Evolutionary conservation across 2,113 vertebrate species (phyloP), one percentile per base, ranked within the genome.

Genomic region (Rallus limicola): DNA sequence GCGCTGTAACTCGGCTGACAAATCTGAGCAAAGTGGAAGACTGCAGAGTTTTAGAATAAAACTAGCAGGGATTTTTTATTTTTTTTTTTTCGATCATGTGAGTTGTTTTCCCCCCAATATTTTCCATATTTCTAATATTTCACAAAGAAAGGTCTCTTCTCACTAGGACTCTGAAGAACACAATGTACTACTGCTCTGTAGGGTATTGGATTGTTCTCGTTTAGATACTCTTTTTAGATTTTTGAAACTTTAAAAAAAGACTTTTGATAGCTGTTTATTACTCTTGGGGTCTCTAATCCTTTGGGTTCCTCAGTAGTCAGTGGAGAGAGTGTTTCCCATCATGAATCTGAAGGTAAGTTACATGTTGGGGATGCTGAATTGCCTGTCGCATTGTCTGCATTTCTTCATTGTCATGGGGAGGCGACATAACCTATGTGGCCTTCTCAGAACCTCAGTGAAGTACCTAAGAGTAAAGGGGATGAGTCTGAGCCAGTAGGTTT

Each of bases 31-130:
- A 40, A 95, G 52, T 94, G 56, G 60, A 90, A 95, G 81, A 65
- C 74, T 80, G 56, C 81, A 79, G 79, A 92, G 58, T 59, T 77
- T 90, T 97, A 70, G 34, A 94, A 82, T 81, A 76, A 92, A 94
- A 89, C 88, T 89, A 59, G 26, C 34, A 67, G 77, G 81, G 40
- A 56, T 65, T 46, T 85, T 50, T 15, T 52, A 17, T 67, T 59
- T 69, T 46, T 50, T 15, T 56, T 67, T 59, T 34, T 76, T 34
- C 20, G 75, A 46, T 90, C 7, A 2, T 81, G 8, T 2, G 6
- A 64, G 42, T 89, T 93, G 10, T 77, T 95, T 77, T 58, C 52
- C 17, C 36, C 1, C 0, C 28, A 79, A 6, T 90, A 65, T 75
- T 95, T 94, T 58, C 58, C 6, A 2, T 82, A 86, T 80, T 77